Evolutionary conservation across 1,140 invertebrate species (phyloP), one percentile per base, ranked within the genome.

Genomic region (Temnothorax curvispinosus): DNA sequence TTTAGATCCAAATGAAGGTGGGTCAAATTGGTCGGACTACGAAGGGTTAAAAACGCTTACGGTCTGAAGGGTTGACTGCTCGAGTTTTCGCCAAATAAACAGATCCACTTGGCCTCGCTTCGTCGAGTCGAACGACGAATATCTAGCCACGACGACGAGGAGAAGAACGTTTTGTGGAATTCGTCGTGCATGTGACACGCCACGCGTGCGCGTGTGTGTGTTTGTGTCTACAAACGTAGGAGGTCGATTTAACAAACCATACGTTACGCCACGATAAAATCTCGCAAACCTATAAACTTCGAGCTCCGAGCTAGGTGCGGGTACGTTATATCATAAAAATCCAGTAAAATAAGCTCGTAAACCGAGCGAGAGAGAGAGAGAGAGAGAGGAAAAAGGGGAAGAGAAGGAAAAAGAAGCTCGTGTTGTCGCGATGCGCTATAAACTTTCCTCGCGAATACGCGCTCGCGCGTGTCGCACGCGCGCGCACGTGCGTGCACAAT

Each of bases 311-410:
- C 91, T 92, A 92, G 92, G 92, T 92, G 91, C 92, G 92, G 90
- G 90, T 93, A 93, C 91, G 94, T 94, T 94, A 94, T 95, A 94
- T 95, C 95, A 95, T 95, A 95, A 95, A 95, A 95, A 95, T 95
- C 93, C 93, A 93, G 94, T 95, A 95, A 95, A 95, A 95, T 95
- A 95, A 94, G 93, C 94, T 95, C 94, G 94, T 95, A 95, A 95
- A 95, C 87, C 89, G 91, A 85, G 89, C 82, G 85, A 80, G 50
- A 64, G 69, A 41, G 9, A 64, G 85, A 80, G 50, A 64, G 69
- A 41, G 9, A 64, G 60, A 75, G 64, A 52, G 86, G 76, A 78
- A 21, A 56, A 47, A 74, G 54, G 18, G 56, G 75, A 50, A 86
- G 32, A 27, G 58, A 50, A 32, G 69, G 76, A 82, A 69, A 85